These are phyloP conservation scores for Mayetiola destructor DNA, from an alignment of 2,888 invertebrate genomes.

Conservation along the genomic window DNA sequence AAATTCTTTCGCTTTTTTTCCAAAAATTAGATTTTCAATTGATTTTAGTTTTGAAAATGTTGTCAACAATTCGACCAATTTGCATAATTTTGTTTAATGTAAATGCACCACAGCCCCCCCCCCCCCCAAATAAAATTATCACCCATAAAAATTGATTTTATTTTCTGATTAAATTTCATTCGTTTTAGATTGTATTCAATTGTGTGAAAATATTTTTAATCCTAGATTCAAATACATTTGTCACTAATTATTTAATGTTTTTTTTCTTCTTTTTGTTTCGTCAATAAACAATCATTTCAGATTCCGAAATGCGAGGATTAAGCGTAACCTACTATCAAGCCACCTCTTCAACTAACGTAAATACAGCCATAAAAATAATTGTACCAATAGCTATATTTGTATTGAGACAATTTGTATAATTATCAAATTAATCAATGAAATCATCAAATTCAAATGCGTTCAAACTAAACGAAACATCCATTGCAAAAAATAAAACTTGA, in stretches of 20 bases:
- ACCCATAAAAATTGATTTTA: too few species aligned
- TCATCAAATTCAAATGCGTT: background rate
- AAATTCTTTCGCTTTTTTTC: too few species aligned
- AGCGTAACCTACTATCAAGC: constrained; percentile 34
- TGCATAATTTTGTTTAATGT: too few species aligned
- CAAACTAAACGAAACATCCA: background rate
- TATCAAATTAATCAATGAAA: background rate
- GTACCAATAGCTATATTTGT: background rate
- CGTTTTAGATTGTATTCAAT: too few species aligned
- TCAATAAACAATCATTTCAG: constrained; percentile 24
- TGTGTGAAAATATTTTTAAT: background rate
- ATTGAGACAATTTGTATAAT: constrained; percentile 3
- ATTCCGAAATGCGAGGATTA: constrained; percentile 35
- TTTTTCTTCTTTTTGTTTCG: too few species aligned
- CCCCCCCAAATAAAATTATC: too few species aligned
- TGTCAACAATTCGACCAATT: too few species aligned
- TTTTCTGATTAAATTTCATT: too few species aligned
- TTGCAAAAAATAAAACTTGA: background rate
- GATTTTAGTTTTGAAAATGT: too few species aligned
- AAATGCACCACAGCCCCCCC: too few species aligned
- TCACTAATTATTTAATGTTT: background rate
- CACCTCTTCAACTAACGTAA: background rate
- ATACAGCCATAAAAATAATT: background rate
- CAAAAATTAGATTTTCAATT: too few species aligned
- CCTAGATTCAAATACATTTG: background rate